phyloP scores from a whole-genome alignment of 1,140 invertebrate genomes.

The Drosophila triauraria region DNA sequence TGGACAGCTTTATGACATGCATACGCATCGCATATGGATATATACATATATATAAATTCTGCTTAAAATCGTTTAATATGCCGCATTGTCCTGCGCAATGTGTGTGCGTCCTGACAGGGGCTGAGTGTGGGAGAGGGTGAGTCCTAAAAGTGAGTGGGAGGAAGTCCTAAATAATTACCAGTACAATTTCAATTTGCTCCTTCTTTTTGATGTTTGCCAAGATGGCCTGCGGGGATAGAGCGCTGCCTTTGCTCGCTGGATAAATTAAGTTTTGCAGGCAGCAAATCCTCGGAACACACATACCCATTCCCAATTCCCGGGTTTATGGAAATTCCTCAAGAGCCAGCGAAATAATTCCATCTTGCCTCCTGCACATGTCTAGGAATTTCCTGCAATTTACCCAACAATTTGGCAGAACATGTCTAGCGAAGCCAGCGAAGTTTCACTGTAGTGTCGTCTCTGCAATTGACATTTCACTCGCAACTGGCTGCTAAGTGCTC shows the following conservation, averaged over 20 bases:
- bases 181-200: conserved; percentile 51
- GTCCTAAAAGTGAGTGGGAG: neutral
- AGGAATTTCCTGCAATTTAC: conserved; percentile 5
- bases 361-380: conserved; percentile 3
- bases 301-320: neutral
- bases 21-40: conserved; percentile 38
- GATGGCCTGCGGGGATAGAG: conserved; percentile 25
- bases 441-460: conserved; percentile 16
- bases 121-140: neutral
- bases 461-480: conserved; percentile 68
- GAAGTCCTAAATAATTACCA: conserved; percentile 52
- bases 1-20: conserved; percentile 66
- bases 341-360: conserved; percentile 13
- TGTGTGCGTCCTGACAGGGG: conserved; percentile 4
- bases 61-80: conserved; percentile 75
- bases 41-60: conserved; percentile 61
- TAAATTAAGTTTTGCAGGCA: conserved; percentile 24
- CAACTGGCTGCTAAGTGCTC: conserved; percentile 67
- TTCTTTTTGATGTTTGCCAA: conserved; percentile 48
- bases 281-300: neutral
- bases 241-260: neutral
- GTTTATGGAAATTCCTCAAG: conserved; percentile 14
- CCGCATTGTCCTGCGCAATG: conserved; percentile 39
- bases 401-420: conserved; percentile 6
- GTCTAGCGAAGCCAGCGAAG: conserved; percentile 1